Conservation (phyloP, 2,797 vertebrate species). For the Chaenodraco wilsoni region DNA sequence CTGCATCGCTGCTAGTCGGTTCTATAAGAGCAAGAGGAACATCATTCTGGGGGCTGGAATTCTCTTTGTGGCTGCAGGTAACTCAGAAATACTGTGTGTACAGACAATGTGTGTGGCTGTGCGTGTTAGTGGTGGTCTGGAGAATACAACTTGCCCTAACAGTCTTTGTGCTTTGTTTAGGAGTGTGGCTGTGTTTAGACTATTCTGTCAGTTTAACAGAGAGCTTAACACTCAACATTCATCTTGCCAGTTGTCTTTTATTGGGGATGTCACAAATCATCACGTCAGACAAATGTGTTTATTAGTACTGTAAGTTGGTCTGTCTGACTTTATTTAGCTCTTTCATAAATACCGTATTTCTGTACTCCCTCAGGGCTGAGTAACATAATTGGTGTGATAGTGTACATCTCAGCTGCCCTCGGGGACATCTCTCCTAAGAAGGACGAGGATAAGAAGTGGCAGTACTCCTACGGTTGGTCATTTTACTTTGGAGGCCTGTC, state of each 20-base stretch:
- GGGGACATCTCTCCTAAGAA: constrained; percentile 94
- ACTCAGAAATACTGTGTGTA: constrained; percentile 1
- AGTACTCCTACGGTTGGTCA: constrained; percentile 96
- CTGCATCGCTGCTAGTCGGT: constrained; percentile 94
- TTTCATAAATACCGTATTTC: constrained; percentile 29
- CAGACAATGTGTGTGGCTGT: neutral
- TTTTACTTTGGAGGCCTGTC: constrained; percentile 96
- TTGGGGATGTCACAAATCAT: constrained; percentile 26
- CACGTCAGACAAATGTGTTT: constrained; percentile 24
- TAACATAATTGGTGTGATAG: constrained; percentile 96
- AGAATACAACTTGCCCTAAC: constrained; percentile 21
- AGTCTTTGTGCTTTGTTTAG: constrained; percentile 42
- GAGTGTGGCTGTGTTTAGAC: constrained; percentile 26
- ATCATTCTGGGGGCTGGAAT: constrained; percentile 94
- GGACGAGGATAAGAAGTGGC: constrained; percentile 94
- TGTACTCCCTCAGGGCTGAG: constrained; percentile 85
- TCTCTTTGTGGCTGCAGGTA: constrained; percentile 95
- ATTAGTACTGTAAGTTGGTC: constrained; percentile 7
- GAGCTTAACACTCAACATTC: constrained; percentile 15
- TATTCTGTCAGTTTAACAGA: constrained; percentile 31
- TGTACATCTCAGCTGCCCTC: constrained; percentile 95
- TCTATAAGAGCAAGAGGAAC: constrained; percentile 94
- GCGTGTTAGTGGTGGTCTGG: constrained; percentile 27
- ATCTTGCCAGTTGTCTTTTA: constrained; percentile 14
- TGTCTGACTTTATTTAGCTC: constrained; percentile 20